Evolutionary conservation across 2,797 vertebrate genomes (phyloP).

Genomic region (Sebastes diaconus): DNA sequence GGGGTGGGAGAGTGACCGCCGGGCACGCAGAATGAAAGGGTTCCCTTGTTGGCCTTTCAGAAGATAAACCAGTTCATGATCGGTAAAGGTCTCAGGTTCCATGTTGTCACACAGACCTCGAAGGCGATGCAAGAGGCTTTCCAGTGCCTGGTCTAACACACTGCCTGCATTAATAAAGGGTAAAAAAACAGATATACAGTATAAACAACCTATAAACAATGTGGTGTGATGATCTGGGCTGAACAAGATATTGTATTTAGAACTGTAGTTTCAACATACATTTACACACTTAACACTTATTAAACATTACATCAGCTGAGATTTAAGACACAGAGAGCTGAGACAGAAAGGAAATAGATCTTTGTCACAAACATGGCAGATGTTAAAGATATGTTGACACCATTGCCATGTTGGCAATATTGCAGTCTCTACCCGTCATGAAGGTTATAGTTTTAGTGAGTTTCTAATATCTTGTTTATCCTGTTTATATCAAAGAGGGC

Average conservation of each 20-base stretch:
- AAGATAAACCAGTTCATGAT: constrained; percentile 96
- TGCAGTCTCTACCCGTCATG: background rate
- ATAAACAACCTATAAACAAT: background rate
- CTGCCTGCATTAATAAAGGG: constrained; percentile 82
- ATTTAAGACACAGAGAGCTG: background rate
- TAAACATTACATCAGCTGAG: background rate
- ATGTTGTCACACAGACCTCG: constrained; percentile 97
- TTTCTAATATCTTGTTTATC: background rate
- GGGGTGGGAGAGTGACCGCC: constrained; percentile 89
- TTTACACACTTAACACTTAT: background rate
- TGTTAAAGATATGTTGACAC: background rate
- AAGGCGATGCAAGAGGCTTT: constrained; percentile 94
- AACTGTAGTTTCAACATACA: background rate
- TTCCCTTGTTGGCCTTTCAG: constrained; percentile 97
- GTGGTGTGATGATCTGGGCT: background rate
- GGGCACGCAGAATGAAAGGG: constrained; percentile 93
- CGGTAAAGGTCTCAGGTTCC: constrained; percentile 93
- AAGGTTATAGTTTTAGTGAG: background rate
- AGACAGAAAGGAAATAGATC: background rate
- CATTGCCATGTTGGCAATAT: background rate
- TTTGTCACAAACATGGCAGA: background rate
- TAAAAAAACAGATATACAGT: background rate
- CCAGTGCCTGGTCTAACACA: constrained; percentile 93
- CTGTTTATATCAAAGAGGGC: background rate
- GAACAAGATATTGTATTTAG: background rate